Conservation (phyloP, 2,797 vertebrate genomes). For the Pangasius krempfi region DNA sequence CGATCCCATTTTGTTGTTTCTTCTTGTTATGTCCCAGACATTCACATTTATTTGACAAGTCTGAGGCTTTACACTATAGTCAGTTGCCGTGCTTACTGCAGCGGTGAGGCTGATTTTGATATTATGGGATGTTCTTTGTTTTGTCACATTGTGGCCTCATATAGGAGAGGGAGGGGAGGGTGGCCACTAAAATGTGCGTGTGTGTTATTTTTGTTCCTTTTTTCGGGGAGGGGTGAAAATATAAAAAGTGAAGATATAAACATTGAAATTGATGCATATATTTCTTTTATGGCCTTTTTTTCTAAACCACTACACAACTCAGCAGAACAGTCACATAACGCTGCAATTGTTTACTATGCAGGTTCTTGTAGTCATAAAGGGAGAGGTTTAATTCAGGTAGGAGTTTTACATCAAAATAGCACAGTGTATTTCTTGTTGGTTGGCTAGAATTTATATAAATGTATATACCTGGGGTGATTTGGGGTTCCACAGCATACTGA, state of each 20-base stretch:
- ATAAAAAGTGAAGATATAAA: constrained; percentile 4
- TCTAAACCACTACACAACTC: background rate
- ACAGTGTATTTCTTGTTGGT: background rate
- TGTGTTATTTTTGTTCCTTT: background rate
- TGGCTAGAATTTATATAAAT: constrained; percentile 6
- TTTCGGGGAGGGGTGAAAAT: constrained; percentile 35
- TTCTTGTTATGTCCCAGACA: constrained; percentile 48
- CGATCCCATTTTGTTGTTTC: background rate
- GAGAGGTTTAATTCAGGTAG: constrained; percentile 11
- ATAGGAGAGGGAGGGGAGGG: constrained; percentile 69
- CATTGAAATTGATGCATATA: background rate
- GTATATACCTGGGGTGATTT: constrained; percentile 16
- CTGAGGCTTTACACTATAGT: constrained; percentile 69
- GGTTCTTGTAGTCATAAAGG: background rate
- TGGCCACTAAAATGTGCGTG: constrained; percentile 57
- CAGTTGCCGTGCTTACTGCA: constrained; percentile 74
- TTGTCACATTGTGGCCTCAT: constrained; percentile 77
- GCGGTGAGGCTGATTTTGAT: constrained; percentile 58
- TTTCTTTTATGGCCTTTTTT: background rate
- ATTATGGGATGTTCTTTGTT: constrained; percentile 81
- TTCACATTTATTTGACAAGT: constrained; percentile 47
- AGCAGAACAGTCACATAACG: background rate
- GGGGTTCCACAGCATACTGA: constrained; percentile 30
- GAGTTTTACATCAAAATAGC: constrained; percentile 22
- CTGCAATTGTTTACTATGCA: background rate